These are phyloP conservation scores for Cosmia pyralina DNA, from an alignment of 2,888 invertebrate genomes.

Conservation along the genomic window DNA sequence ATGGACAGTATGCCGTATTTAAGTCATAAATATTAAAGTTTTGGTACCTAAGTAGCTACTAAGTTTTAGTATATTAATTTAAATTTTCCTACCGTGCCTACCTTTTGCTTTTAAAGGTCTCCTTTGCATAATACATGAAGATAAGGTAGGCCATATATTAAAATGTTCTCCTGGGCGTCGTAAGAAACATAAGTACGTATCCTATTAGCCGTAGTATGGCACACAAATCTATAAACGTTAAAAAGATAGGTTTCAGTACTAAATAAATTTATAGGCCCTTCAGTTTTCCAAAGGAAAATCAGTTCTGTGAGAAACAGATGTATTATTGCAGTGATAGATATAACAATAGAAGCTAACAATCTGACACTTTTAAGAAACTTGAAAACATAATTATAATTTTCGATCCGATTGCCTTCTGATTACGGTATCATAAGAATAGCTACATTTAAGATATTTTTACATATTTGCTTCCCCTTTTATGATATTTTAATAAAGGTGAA, in stretches of 20 bases:
- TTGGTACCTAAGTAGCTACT: background rate
- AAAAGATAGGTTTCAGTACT: background rate
- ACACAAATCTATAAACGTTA: background rate
- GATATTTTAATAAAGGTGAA: constrained; percentile 7
- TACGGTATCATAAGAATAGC: background rate
- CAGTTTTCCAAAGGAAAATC: background rate
- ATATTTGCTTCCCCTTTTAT: background rate
- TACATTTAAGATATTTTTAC: background rate
- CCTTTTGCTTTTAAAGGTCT: background rate
- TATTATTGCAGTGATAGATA: background rate
- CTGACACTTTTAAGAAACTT: background rate
- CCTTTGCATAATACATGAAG: background rate
- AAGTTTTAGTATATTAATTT: background rate
- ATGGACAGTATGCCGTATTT: constrained; percentile 7
- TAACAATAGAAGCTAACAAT: background rate
- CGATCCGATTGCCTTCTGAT: background rate
- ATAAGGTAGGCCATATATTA: background rate
- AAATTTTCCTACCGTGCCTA: background rate
- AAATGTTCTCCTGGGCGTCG: background rate
- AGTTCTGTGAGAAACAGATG: no score
- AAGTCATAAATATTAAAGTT: constrained; percentile 10
- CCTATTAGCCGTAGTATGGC: background rate
- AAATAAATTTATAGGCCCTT: background rate
- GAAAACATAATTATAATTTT: background rate
- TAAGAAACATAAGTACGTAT: background rate